Base-by-base conservation (phyloP, 2,797 vertebrate genomes). In the Lutjanus argentimaculatus region DNA sequence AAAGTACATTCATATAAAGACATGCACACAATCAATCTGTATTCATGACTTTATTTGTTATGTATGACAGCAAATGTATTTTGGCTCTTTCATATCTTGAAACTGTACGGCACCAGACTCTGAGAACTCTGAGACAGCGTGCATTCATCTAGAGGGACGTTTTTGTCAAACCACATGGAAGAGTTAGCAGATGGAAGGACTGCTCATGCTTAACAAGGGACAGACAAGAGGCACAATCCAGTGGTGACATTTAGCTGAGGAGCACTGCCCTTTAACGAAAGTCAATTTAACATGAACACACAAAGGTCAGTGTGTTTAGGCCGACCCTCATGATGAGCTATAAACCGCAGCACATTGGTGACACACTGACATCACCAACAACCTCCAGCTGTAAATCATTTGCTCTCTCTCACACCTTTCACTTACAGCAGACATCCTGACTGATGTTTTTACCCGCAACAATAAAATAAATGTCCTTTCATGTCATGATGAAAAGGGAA, bases 251-350 rank as follows among this genome's bases (percentile, higher is more conserved):
- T 95, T 93, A 85, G 75, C 85, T 49, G 88, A 80, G 70, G 76
- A 83, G 83, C 80, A 25, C 61, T 92, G 92, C 86, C 93, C 92
- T 95, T 94, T 93, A 83, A 88, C 80, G 21, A 85, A 95, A 93
- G 90, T 93, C 91, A 89, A 91, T 94, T 94, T 89, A 93, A 85
- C 75, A 83, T 75, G 67, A 85, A 80, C 80, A 71, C 74, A 84
- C 77, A 93, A 94, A 94, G 92, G 93, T 93, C 92, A 92, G 82
- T 69, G 78, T 91, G 85, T 89, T 91, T 88, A 88, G 84, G 48
- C 55, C 2, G 71, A 63, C 56, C 53, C 43, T 82, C 74, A 49
- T 86, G 72, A 90, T 89, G 85, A 86, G 80, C 79, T 75, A 58
- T 70, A 78, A 78, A 84, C 87, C 72, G 58, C 48, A 40, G 70